Conservation (phyloP, 2,797 vertebrate species). For the Cynodonichthys magdalenae region DNA sequence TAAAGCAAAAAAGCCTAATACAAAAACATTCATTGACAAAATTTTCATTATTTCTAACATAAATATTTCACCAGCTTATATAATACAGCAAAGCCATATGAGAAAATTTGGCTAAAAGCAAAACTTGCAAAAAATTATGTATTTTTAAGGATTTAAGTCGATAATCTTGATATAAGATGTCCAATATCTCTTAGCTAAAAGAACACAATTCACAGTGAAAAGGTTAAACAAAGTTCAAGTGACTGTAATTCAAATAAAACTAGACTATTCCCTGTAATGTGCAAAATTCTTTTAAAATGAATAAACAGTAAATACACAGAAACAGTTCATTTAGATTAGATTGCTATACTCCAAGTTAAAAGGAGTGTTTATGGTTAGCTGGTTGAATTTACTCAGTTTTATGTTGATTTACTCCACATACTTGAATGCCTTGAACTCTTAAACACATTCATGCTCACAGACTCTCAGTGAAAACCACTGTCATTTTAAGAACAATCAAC, state of each 20-base stretch:
- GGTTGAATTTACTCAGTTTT: constrained; percentile 10
- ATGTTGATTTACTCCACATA: neutral
- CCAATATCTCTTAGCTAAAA: constrained; percentile 37
- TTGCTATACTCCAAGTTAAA: constrained; percentile 1
- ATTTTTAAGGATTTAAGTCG: constrained; percentile 10
- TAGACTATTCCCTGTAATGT: constrained; percentile 20
- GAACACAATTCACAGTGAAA: constrained; percentile 59
- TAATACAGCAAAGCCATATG: constrained; percentile 13
- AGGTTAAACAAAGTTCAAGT: constrained; percentile 56
- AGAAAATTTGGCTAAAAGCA: constrained; percentile 16
- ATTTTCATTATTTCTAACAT: constrained; percentile 5
- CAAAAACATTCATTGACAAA: constrained; percentile 46
- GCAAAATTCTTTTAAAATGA: constrained; percentile 56
- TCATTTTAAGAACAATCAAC: constrained; percentile 1
- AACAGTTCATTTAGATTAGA: neutral
- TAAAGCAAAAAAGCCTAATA: constrained; percentile 40
- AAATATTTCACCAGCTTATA: constrained; percentile 23
- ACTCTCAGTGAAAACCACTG: constrained; percentile 31
- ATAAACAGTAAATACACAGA: constrained; percentile 19
- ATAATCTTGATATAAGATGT: constrained; percentile 24
- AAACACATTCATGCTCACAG: constrained; percentile 15
- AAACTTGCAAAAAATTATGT: neutral
- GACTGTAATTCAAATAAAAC: constrained; percentile 16
- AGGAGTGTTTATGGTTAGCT: neutral
- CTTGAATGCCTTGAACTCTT: constrained; percentile 1